Evolutionary conservation across 2,797 vertebrate genomes (phyloP), one percentile per base, ranked within the genome.

Genomic region (Valencia hispanica): DNA sequence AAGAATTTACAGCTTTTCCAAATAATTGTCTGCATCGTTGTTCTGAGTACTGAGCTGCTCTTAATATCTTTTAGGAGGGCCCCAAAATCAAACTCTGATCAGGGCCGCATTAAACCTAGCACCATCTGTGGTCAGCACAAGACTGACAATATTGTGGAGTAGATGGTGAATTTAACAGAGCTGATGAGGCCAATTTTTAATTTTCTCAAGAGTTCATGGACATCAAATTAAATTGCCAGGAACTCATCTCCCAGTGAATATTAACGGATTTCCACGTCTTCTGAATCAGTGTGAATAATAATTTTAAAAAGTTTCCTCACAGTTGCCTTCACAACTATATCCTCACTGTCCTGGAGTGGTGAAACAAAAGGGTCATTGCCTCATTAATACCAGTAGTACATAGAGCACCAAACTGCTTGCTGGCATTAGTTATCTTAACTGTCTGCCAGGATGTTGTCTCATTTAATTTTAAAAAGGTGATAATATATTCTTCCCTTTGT

Each of bases 351-450:
- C 39, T 25, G 30, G 30, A 59, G 66, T 18, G 14, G 66, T 41
- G 45, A 69, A 69, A 74, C 48, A 74, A 75, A 69, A 65, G 45
- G 27, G 51, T 55, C 51, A 30, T 75, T 27, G 39, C 36, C 18
- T 32, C 8, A 14, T 53, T 68, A 30, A 43, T n/a, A 57, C 50
- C 27, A 34, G n/a, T 57, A 25, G 5, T 15, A 34, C 30, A 63
- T 48, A 34, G 47, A 34, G 30, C 18, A 25, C 10, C 34, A 55
- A 57, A 69, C 39, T 43, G 39, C 74, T 57, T 39, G n/a, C 55
- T 17, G 39, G 20, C 43, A 20, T 36, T 18, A 36, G 55, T 45
- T 69, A 3, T 20, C 41, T 41, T 30, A 30, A 57, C 14, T 18
- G 51, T 51, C 41, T 43, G 51, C 14, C 3, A 50, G 22, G 30